Evolutionary conservation across 1,140 invertebrate species (phyloP), one percentile per base, ranked within the genome.

Genomic region (Achroia grisella): DNA sequence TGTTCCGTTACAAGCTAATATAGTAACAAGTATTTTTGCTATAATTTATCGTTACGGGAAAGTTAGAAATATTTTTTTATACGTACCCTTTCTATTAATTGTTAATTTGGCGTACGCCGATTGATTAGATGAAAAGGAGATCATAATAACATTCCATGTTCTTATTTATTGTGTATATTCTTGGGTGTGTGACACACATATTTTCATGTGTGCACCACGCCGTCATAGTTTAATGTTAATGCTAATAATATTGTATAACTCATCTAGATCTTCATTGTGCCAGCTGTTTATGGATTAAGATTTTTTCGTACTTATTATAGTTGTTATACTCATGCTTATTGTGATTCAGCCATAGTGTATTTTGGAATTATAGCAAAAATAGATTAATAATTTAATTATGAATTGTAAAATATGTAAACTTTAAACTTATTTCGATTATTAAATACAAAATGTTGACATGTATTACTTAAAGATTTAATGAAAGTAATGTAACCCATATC

Each of bases 131-230:
- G 55, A 51, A 56, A 13, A 71, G 41, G 55, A 62, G 74, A 75
- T 73, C 65, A 66, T 77, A 77, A 75, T 77, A 76, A 84, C 80
- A 84, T 84, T 84, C 80, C 80, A 84, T 80, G 73, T 74, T 81
- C 67, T 81, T 77, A 84, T 84, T 84, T 84, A 84, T 84, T 84
- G 71, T 84, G 77, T 84, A 84, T 76, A 84, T 79, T 81, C 57
- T 75, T 63, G 50, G 64, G 68, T 68, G 62, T 56, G 55, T 71
- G 66, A 52, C 80, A 65, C 81, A 81, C 80, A 84, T 84, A 80
- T 84, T 81, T 83, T 79, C 76, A 79, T 84, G 80, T 81, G 69
- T 72, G 59, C 58, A 69, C 58, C 69, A 54, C 70, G 67, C 62
- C 65, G 40, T 67, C 41, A 56, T 69, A 68, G 71, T 46, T 62